phyloP scores from a whole-genome alignment of 2,113 vertebrate genomes.

The Phrynosoma platyrhinos region DNA sequence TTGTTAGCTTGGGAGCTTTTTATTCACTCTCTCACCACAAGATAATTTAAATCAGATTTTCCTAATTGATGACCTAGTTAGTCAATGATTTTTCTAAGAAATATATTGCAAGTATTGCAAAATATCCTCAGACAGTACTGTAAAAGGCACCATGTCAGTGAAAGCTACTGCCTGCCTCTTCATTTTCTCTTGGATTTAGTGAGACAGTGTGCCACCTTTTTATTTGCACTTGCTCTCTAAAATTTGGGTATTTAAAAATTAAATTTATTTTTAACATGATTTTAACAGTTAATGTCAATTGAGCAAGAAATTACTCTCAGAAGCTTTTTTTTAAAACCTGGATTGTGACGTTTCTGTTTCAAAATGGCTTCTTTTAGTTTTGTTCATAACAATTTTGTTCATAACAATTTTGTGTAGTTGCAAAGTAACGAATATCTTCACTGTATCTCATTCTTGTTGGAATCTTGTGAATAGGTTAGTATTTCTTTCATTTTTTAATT shows the following conservation, averaged over 20 bases:
- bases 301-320: neutral
- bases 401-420: neutral
- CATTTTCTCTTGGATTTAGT: slow-evolving; percentile 55
- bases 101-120: neutral
- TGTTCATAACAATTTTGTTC: slow-evolving; percentile 15
- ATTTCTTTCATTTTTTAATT: neutral
- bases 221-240: slow-evolving; percentile 12
- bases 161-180: neutral
- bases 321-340: neutral
- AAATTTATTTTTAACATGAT: neutral
- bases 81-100: neutral
- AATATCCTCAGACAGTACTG: neutral
- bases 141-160: neutral
- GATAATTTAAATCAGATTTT: slow-evolving; percentile 25
- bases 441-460: neutral
- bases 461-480: neutral
- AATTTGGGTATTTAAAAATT: slow-evolving; percentile 20
- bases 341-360: slow-evolving; percentile 16
- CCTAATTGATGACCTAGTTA: neutral
- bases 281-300: slow-evolving; percentile 5
- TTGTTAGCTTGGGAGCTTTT: neutral
- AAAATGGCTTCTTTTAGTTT: neutral
- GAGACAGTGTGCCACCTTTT: slow-evolving; percentile 17
- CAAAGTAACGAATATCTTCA: neutral
- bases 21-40: neutral